Conservation (phyloP, 2,888 invertebrate species). For the Netelia inedita region DNA sequence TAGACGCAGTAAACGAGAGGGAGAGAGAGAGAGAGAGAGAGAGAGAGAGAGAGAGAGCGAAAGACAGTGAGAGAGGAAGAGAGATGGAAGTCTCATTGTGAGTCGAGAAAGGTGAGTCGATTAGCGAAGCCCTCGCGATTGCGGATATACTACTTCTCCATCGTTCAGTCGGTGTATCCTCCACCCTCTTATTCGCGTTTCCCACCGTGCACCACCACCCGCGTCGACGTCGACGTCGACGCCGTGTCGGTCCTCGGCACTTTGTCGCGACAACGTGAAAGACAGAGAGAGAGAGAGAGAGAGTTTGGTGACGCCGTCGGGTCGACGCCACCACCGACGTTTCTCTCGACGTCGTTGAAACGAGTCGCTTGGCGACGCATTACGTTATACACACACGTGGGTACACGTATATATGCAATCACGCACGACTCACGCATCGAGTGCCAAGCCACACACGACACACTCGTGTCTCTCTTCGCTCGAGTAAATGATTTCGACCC, state of each 20-base stretch:
- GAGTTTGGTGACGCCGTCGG: constrained; percentile 77
- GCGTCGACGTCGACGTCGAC: constrained; percentile 52
- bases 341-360: constrained; percentile 71
- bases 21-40: constrained; percentile 27
- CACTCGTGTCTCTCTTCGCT: constrained; percentile 7
- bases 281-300: constrained; percentile 56
- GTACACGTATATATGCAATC: not conserved
- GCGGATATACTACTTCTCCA: constrained; percentile 39
- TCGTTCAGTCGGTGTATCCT: constrained; percentile 29
- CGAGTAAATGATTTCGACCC: constrained; percentile 28
- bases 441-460: not conserved
- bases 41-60: constrained; percentile 19
- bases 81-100: constrained; percentile 52
- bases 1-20: constrained; percentile 15
- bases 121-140: constrained; percentile 61
- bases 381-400: constrained; percentile 45
- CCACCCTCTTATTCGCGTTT: constrained; percentile 9
- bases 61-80: constrained; percentile 26
- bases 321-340: constrained; percentile 76
- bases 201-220: constrained; percentile 53
- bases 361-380: constrained; percentile 63
- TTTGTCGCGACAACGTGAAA: constrained; percentile 62
- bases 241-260: constrained; percentile 30
- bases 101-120: constrained; percentile 66
- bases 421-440: constrained; percentile 6